Percentiles rank a stretch among this genome's conserved stretches.
phyloP scores from a whole-genome alignment of 2,888 invertebrate species.

The Philopedon plagiatum region DNA sequence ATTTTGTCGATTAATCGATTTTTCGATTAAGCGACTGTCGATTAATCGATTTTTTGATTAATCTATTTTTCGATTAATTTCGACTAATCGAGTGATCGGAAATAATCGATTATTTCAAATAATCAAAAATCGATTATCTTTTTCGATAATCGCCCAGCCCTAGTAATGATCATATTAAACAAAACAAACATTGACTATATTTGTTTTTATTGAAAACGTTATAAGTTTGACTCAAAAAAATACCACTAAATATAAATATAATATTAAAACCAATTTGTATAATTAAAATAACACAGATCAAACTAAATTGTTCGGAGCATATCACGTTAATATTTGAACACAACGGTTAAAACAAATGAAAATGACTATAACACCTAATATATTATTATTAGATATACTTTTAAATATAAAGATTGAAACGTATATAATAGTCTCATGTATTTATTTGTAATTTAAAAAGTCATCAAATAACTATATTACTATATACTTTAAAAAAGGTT shows the following conservation, averaged over 20 bases:
- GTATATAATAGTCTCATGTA: neutral
- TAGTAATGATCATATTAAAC: no score
- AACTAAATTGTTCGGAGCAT: constrained; percentile 4
- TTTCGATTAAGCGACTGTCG: no score
- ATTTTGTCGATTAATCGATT: no score
- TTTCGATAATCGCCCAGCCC: no score
- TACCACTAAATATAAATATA: constrained; percentile 2
- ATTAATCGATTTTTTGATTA: no score
- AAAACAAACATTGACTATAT: neutral
- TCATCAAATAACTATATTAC: no score
- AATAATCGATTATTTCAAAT: no score
- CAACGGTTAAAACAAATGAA: neutral
- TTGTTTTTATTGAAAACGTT: constrained; percentile 12
- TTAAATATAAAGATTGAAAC: neutral
- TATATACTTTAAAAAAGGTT: no score
- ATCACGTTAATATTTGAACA: constrained; percentile 14
- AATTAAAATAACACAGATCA: constrained; percentile 27
- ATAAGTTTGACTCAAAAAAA: constrained; percentile 10
- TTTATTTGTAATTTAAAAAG: neutral
- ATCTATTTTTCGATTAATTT: no score
- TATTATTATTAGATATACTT: neutral
- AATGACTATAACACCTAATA: neutral
- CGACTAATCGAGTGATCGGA: no score
- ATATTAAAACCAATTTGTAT: neutral
- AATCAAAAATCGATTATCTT: no score